A percentile compares a stretch with the other conserved stretches of the same genome.
Conservation (phyloP, 2,113 vertebrate genomes). For the Chelonoidis abingdonii region DNA sequence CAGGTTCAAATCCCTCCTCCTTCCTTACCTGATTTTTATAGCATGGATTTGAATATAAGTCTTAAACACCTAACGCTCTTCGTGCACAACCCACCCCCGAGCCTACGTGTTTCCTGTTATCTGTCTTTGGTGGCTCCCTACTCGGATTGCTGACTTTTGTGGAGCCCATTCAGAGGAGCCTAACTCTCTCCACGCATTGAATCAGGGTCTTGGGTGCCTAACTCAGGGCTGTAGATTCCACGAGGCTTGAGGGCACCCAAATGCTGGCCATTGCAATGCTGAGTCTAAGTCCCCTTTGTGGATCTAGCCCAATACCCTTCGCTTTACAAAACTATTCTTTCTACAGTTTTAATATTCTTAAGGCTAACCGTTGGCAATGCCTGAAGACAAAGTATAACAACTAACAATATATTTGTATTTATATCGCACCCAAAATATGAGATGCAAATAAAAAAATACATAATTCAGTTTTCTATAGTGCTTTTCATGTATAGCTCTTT, state of each 20-base stretch:
- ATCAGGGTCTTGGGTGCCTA: background rate
- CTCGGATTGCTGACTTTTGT: background rate
- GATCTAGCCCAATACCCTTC: background rate
- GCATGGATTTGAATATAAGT: background rate
- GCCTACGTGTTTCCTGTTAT: background rate
- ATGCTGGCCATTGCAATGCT: background rate
- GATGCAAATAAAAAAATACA: slow-evolving; percentile 46
- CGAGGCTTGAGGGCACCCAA: background rate
- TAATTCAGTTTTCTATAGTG: background rate
- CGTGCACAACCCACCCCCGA: background rate
- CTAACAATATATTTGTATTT: slow-evolving; percentile 52
- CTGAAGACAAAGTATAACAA: slow-evolving; percentile 8
- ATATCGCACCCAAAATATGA: slow-evolving; percentile 44
- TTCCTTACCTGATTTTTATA: background rate
- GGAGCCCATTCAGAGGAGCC: background rate
- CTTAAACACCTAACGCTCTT: background rate
- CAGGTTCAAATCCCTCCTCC: background rate
- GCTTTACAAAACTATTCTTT: background rate
- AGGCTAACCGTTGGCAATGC: slow-evolving; percentile 28
- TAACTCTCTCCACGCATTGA: background rate
- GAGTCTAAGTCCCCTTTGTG: background rate
- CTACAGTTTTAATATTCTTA: slow-evolving; percentile 33
- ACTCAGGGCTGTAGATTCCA: background rate
- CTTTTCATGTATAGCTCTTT: background rate
- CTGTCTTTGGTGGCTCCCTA: background rate